phyloP scores from a whole-genome alignment of 2,113 vertebrate species.

The Atlantisia rogersi region DNA sequence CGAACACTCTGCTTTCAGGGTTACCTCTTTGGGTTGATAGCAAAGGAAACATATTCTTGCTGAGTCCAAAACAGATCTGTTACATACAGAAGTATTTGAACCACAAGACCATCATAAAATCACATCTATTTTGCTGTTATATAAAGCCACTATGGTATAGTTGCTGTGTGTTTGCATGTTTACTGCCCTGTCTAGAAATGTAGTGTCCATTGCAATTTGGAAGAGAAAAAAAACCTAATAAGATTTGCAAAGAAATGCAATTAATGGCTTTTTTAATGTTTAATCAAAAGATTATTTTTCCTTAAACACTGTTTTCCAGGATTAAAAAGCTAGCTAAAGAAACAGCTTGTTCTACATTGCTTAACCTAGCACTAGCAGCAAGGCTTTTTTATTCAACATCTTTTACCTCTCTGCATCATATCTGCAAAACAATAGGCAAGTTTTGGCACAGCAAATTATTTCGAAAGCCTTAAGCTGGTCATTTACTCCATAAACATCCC shows the following conservation, averaged over 20 bases:
- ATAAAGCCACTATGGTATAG: neutral
- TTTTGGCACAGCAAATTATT: neutral
- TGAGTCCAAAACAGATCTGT: neutral
- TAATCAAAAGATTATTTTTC: neutral
- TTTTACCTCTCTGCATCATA: neutral
- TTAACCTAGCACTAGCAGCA: neutral
- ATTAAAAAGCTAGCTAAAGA: neutral
- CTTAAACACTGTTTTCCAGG: neutral
- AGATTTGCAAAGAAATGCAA: neutral
- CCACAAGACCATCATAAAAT: neutral
- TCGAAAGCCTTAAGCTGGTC: neutral
- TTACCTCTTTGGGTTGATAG: neutral
- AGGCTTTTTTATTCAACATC: neutral
- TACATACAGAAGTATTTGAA: neutral
- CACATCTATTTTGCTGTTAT: neutral
- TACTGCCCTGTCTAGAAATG: neutral
- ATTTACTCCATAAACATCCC: neutral
- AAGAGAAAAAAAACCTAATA: neutral
- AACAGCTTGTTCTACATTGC: neutral
- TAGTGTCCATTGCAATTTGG: neutral
- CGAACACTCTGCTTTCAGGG: neutral
- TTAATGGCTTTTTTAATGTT: neutral
- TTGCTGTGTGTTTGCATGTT: neutral
- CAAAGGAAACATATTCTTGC: neutral
- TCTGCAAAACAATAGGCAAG: neutral